Percentiles rank a stretch among this genome's conserved stretches.
Conservation (phyloP, 2,797 vertebrate species). For the Sebastes cheni region DNA sequence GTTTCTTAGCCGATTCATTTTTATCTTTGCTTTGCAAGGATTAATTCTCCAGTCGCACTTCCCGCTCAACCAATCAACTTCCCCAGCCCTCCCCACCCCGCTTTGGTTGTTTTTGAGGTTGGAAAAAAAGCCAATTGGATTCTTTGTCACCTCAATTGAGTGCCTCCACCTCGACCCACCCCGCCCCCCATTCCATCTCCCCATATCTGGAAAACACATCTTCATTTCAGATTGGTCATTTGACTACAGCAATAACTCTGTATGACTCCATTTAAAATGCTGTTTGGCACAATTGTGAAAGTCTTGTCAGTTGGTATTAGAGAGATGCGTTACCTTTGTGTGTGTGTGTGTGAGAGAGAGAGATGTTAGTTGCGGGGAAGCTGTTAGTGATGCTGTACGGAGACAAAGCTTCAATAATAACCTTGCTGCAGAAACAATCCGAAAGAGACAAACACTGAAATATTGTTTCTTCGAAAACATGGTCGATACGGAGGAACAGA, state of each 20-base stretch:
- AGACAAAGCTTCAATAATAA: slow-evolving; percentile 62
- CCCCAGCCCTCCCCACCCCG: neutral
- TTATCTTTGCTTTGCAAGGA: slow-evolving; percentile 43
- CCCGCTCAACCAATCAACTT: slow-evolving; percentile 47
- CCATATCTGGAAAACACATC: slow-evolving; percentile 64
- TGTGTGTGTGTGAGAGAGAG: neutral
- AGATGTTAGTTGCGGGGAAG: neutral
- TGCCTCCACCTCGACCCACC: neutral
- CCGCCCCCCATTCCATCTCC: slow-evolving; percentile 7
- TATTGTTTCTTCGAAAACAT: slow-evolving; percentile 45
- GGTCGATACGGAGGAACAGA: slow-evolving; percentile 11
- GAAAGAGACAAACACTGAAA: slow-evolving; percentile 45
- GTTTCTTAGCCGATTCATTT: slow-evolving; percentile 40
- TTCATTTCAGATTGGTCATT: slow-evolving; percentile 64
- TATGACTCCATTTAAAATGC: slow-evolving; percentile 68
- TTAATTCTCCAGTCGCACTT: slow-evolving; percentile 54
- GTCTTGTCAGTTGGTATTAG: slow-evolving; percentile 66
- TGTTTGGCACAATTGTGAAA: slow-evolving; percentile 57
- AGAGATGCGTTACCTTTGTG: slow-evolving; percentile 45
- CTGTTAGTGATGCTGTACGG: slow-evolving; percentile 40
- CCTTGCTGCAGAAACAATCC: slow-evolving; percentile 56
- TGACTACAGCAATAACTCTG: slow-evolving; percentile 64
- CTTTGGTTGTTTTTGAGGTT: slow-evolving; percentile 41
- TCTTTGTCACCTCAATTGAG: slow-evolving; percentile 61
- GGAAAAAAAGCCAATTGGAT: slow-evolving; percentile 57